Conservation (phyloP, 2,888 invertebrate species). For the Pristionchus exspectatus region DNA sequence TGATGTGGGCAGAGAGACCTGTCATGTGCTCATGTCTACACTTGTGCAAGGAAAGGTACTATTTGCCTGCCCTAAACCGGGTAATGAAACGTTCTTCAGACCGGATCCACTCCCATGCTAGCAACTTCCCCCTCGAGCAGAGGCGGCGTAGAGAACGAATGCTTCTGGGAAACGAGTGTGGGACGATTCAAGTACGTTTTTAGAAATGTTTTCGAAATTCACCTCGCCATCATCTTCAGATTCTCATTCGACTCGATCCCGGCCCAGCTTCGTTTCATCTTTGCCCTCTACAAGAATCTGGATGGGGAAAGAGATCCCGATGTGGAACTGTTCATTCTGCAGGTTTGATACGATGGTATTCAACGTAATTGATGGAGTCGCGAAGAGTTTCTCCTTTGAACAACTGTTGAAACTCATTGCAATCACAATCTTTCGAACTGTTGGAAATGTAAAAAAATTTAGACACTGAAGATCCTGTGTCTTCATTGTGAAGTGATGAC, state of each 20-base stretch:
- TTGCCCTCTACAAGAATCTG: conserved; percentile 84
- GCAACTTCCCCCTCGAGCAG: conserved; percentile 29
- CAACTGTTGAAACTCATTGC: neutral
- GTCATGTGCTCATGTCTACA: conserved; percentile 87
- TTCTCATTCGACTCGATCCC: conserved; percentile 92
- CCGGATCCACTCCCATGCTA: conserved; percentile 24
- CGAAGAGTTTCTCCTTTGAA: neutral
- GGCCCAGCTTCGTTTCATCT: conserved; percentile 93
- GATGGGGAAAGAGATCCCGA: conserved; percentile 86
- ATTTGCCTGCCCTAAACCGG: neutral
- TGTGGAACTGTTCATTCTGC: conserved; percentile 92
- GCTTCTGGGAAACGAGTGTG: conserved; percentile 92
- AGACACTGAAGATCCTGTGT: conserved; percentile 91
- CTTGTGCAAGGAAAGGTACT: conserved; percentile 83
- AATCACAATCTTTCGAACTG: neutral
- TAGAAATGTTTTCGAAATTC: neutral
- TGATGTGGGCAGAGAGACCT: conserved; percentile 87
- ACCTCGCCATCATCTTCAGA: conserved; percentile 80
- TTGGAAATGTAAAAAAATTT: neutral
- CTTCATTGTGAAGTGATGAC: conserved; percentile 94
- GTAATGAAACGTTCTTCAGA: neutral
- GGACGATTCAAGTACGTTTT: conserved; percentile 86
- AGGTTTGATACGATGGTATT: neutral
- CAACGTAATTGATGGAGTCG: neutral
- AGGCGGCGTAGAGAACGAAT: conserved; percentile 3